These are phyloP conservation scores for Cirrhinus mrigala DNA, from an alignment of 2,797 vertebrate species.

Conservation along the genomic window DNA sequence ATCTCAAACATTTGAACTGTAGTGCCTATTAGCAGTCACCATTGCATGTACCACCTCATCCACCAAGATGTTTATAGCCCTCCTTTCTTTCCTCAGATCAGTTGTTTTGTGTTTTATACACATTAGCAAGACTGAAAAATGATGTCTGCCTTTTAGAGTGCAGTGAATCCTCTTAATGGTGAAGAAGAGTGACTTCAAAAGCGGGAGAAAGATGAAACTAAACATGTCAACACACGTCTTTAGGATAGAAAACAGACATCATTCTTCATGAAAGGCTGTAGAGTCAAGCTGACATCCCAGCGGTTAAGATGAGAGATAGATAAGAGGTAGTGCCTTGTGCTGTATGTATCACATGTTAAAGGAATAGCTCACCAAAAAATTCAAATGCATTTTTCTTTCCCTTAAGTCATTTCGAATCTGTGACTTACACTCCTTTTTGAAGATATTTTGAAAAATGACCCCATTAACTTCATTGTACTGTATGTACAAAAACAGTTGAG, in stretches of 20 bases:
- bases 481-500: neutral
- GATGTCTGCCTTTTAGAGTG: neutral
- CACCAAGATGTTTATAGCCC: neutral
- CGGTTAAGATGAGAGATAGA: neutral
- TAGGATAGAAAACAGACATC: constrained; percentile 57
- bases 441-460: neutral
- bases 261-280: constrained; percentile 65
- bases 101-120: neutral
- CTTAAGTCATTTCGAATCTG: neutral
- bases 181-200: constrained; percentile 22
- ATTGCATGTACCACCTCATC: neutral
- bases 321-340: neutral
- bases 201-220: constrained; percentile 43
- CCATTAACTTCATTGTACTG: neutral
- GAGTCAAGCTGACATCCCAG: constrained; percentile 57
- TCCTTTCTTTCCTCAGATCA: constrained; percentile 1
- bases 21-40: too few species aligned
- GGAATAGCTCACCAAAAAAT: neutral
- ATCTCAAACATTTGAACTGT: neutral
- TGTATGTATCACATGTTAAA: neutral
- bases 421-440: neutral
- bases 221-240: constrained; percentile 66
- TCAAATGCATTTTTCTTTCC: neutral
- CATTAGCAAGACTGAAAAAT: neutral
- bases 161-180: constrained; percentile 19